Base-by-base conservation (phyloP, 2,888 invertebrate species). In the Nomada lathburiana region DNA sequence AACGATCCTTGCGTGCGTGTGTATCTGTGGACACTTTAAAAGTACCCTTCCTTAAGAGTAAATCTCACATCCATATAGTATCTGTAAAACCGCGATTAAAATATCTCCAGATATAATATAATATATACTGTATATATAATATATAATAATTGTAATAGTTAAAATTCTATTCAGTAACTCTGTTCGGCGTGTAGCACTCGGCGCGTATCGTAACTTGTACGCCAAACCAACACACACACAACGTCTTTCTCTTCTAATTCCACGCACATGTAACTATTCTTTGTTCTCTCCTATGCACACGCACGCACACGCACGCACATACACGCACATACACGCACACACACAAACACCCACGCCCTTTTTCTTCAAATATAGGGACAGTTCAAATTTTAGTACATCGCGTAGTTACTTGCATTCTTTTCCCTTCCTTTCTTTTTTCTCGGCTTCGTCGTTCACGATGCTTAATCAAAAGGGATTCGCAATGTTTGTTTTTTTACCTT, bases 21-120 rank as follows among this genome's bases (percentile, higher is more conserved):
- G 26, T 77, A 62, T 50, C 29, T 82, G 84, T 79, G 53, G 74
- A 65, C 64, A 62, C 50, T 84, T 87, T 88, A 86, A 83, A 76
- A 78, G 74, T 90, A 89, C 86, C 62, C 73, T 67, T 70, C 73
- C 90, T 88, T 90, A 89, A 90, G 90, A 89, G 82, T 92, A 91
- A 90, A 90, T 89, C 89, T 92, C 90, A 92, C 90, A 91, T 92
- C 92, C 85, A 92, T 90, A 90, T 90, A 90, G 90, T 89, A 90
- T 91, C 85, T 92, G 91, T 91, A 93, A 92, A 93, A 92, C 89
- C 90, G 91, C 91, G 89, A 87, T 91, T 92, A 92, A 92, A 92
- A 92, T 93, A 92, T 92, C 88, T 91, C 89, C 90, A 89, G 88
- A 90, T 90, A 88, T 91, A 86, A 83, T 85, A 83, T 88, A 80